Evolutionary conservation across 92 coral and sea anemone species (phyloP).

Genomic region (Paramuricea clavata): DNA sequence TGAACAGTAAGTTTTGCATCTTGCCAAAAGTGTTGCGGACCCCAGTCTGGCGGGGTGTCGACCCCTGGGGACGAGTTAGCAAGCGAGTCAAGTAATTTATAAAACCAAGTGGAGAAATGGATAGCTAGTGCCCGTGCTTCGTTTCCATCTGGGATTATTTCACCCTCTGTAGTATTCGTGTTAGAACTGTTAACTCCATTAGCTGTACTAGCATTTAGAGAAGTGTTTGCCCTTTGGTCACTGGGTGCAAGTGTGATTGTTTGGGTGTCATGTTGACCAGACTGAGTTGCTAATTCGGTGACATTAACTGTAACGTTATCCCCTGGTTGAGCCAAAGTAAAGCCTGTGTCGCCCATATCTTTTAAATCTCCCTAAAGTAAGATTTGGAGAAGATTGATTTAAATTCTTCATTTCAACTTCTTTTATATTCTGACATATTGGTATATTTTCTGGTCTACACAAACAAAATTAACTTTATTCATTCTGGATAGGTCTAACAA

Average conservation of each 20-base stretch:
- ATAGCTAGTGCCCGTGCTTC: constrained; percentile 82
- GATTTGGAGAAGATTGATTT: background rate
- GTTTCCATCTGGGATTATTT: background rate
- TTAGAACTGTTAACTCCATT: background rate
- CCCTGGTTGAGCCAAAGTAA: background rate
- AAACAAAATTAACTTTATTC: background rate
- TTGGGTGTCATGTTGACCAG: background rate
- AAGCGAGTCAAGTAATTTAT: constrained; percentile 71
- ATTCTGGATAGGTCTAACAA: background rate
- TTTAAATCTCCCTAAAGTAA: background rate
- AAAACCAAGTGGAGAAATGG: constrained; percentile 90
- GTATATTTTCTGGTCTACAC: background rate
- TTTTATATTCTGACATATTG: background rate
- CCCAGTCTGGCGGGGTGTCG: constrained; percentile 73
- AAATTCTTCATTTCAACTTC: background rate
- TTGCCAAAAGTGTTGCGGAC: constrained; percentile 94
- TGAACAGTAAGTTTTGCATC: constrained; percentile 80
- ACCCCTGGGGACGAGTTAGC: constrained; percentile 31
- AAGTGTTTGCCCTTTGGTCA: background rate
- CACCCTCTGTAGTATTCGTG: background rate
- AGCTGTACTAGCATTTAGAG: background rate
- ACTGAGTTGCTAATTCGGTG: constrained; percentile 50
- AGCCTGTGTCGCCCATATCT: background rate
- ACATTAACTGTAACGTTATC: constrained; percentile 8
- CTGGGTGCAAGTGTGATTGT: background rate